Conservation (phyloP, 92 coral and sea anemone species). For the Siderastrea siderea region DNA sequence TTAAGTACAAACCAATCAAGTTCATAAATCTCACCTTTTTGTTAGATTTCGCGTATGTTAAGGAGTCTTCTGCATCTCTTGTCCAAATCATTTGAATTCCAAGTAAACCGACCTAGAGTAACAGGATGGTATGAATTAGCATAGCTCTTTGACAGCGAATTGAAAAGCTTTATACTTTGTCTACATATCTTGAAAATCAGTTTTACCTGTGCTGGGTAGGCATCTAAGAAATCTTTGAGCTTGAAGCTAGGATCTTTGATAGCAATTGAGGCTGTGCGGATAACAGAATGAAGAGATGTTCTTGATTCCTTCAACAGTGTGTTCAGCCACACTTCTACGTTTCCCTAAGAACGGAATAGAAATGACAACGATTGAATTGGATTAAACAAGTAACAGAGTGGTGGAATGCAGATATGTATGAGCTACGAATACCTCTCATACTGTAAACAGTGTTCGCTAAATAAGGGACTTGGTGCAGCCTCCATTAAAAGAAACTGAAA, state of each 20-base stretch:
- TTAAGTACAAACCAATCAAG: no score
- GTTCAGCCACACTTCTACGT: slow-evolving; percentile 96
- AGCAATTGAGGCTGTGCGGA: slow-evolving; percentile 95
- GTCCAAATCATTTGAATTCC: slow-evolving; percentile 99
- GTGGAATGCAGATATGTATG: no score
- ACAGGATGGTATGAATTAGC: background rate
- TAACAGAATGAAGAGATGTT: slow-evolving; percentile 85
- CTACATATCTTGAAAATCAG: no score
- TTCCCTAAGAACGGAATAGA: slow-evolving; percentile 71
- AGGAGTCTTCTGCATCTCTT: slow-evolving; percentile 96
- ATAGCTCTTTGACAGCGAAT: background rate
- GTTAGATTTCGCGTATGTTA: slow-evolving; percentile 92
- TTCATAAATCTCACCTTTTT: slow-evolving; percentile 76
- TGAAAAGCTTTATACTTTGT: background rate
- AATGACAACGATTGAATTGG: background rate
- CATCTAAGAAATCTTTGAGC: slow-evolving; percentile 92
- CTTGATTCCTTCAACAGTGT: slow-evolving; percentile 84
- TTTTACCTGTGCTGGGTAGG: slow-evolving; percentile 94
- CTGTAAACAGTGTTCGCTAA: no score
- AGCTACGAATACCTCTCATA: no score
- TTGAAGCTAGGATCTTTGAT: slow-evolving; percentile 95
- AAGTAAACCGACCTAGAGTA: slow-evolving; percentile 90
- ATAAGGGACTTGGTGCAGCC: no score
- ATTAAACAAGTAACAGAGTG: background rate
- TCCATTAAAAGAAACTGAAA: no score